Percentiles rank a stretch among this genome's conserved stretches.
Evolutionary conservation across 2,888 invertebrate genomes (phyloP).

Genomic region (Beris chalybata): DNA sequence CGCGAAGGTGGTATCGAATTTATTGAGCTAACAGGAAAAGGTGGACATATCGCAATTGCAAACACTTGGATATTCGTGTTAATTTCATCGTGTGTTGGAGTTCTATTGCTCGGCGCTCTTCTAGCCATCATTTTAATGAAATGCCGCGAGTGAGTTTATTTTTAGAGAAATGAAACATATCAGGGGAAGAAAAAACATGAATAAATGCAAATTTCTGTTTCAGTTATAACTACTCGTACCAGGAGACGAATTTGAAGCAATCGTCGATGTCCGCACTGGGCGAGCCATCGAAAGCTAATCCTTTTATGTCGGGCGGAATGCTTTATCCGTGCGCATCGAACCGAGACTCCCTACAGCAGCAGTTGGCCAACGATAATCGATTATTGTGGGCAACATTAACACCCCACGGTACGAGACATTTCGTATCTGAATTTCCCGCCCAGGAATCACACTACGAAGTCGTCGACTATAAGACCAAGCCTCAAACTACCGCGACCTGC

Average conservation of each 20-base stretch:
- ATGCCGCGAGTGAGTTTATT: constrained; percentile 71
- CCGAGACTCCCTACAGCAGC: constrained; percentile 54
- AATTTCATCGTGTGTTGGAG: constrained; percentile 78
- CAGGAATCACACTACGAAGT: constrained; percentile 74
- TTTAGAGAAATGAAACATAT: background rate
- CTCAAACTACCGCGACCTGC: constrained; percentile 37
- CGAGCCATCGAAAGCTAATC: constrained; percentile 58
- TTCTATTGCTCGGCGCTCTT: constrained; percentile 76
- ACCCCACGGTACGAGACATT: constrained; percentile 79
- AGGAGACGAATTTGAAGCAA: constrained; percentile 57
- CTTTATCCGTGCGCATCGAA: constrained; percentile 62
- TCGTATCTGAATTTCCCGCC: constrained; percentile 64
- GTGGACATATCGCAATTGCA: constrained; percentile 57
- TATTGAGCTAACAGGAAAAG: constrained; percentile 76
- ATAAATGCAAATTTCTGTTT: background rate
- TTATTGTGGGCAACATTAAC: constrained; percentile 84
- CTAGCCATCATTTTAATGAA: constrained; percentile 77
- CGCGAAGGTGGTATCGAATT: constrained; percentile 72
- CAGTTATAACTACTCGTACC: constrained; percentile 53
- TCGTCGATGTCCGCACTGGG: constrained; percentile 62
- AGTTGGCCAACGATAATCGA: constrained; percentile 65
- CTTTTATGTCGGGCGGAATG: constrained; percentile 60
- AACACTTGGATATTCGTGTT: constrained; percentile 83
- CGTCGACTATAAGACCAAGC: constrained; percentile 60
- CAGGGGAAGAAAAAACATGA: background rate